Evolutionary conservation across 1,140 invertebrate species (phyloP), one percentile per base, ranked within the genome.

Genomic region (Parapsyche elsis): DNA sequence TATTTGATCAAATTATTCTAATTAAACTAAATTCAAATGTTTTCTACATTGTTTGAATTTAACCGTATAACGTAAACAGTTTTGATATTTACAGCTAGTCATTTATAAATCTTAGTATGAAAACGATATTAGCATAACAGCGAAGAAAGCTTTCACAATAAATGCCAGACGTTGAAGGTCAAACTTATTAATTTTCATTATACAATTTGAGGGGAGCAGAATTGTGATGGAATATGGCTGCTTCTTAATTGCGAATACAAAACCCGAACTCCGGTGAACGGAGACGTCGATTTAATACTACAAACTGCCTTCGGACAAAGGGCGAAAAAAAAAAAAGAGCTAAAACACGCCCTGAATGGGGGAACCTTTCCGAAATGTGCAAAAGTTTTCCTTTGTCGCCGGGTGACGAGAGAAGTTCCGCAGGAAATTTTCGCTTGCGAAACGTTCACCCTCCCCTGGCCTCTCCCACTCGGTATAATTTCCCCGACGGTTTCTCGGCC

Each of bases 251-350:
- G 49, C 12, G 49, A 53, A 53, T 53, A 53, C 12, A 16, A 53
- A 53, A 53, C 49, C 16, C 16, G 49, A 12, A 53, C 49, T 53
- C 49, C 49, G 49, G 49, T 30, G 24, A 10, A 12, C 24, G 57
- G 73, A 46, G 46, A 57, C 46, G 46, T 57, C 73, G 46, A 59
- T 64, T 77, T 77, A 77, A 77, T 77, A 23, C 61, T 61, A 77
- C 53, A 77, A 77, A 77, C 57, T 77, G 76, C 23, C 61, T n/a
- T 77, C 49, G 76, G 61, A 77, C 38, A 77, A 77, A 64, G 38
- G 61, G 26, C 46, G 16, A 59, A 26, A 14, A 30, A 76, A 76
- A 76, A 76, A 59, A 53, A 38, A 49, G 67, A 71, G 59, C 59
- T 23, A 23, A 61, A 61, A 26, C 64, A 67, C 24, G 24, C 64